Evolutionary conservation across 2,888 invertebrate species (phyloP), one percentile per base, ranked within the genome.

Genomic region (Sceliomorpha sp.): DNA sequence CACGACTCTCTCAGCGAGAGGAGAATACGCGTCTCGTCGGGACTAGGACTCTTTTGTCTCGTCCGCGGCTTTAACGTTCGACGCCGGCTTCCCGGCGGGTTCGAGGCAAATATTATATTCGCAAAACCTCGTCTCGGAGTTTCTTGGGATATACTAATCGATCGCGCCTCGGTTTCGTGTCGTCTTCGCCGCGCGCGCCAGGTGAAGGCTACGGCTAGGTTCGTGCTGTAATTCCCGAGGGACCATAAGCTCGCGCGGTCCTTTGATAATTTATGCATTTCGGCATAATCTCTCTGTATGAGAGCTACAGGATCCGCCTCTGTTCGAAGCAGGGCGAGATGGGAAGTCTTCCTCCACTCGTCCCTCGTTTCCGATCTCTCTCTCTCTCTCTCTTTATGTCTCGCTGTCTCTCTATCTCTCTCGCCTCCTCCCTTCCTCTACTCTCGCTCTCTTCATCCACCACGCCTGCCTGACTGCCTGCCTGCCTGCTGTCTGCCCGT

Each of bases 201-300:
- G n/a, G n/a, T n/a, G n/a, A n/a, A n/a, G n/a, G n/a, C n/a, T n/a
- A n/a, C n/a, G n/a, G n/a, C 39, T 27, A 50, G 68, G 51, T 68
- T 68, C 71, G 64, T 58, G 62, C 62, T 59, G 62, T 69, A 72
- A 72, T 72, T 72, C 66, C 68, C 68, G 29, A 29, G 60, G 60
- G 72, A 66, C 69, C 62, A 53, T 69, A 62, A 72, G 69, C 72
- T 69, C 56, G 26, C 39, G 55, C 68, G 70, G 60, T 70, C 72
- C 75, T 77, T 77, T 80, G 79, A 82, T 81, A 82, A 81, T 81
- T 81, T 82, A 81, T 81, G 78, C 78, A 82, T 80, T 81, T 81
- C 74, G 74, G 78, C 73, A 81, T 81, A 81, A 80, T 80, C 79
- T 76, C 76, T 74, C 74, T 68, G 68, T 73, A 77, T 77, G 76